phyloP scores from a whole-genome alignment of 2,888 invertebrate species.

The Tethea ocularis region DNA sequence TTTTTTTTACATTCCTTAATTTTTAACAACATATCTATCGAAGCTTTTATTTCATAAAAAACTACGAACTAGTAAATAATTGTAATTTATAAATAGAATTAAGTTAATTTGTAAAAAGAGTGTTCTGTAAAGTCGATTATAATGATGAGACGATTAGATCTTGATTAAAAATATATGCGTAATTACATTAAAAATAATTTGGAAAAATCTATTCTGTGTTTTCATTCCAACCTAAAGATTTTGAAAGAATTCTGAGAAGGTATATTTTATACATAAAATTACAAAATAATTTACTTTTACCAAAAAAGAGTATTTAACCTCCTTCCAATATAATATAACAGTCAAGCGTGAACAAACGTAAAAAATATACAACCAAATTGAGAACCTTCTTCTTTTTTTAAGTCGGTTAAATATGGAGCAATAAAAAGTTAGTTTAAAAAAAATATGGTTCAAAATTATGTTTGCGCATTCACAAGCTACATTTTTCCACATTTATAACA shows the following conservation, averaged over 20 bases:
- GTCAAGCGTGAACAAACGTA: too few relatives aligned
- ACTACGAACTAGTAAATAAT: slow-evolving; percentile 21
- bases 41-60: slow-evolving; percentile 5
- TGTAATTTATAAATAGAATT: slow-evolving; percentile 45
- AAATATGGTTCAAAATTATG: too few relatives aligned
- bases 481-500: too few relatives aligned
- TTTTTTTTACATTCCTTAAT: slow-evolving; percentile 3
- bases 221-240: background rate
- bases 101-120: slow-evolving; percentile 21
- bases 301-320: too few relatives aligned
- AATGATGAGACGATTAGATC: slow-evolving; percentile 45
- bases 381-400: too few relatives aligned
- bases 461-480: too few relatives aligned
- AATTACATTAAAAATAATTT: slow-evolving; percentile 55
- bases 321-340: too few relatives aligned
- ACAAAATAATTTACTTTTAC: too few relatives aligned
- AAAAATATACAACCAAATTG: too few relatives aligned
- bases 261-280: too few relatives aligned
- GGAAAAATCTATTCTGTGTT: slow-evolving; percentile 40
- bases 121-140: slow-evolving; percentile 50
- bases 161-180: slow-evolving; percentile 56
- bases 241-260: background rate
- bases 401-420: too few relatives aligned
- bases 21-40: background rate
- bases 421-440: too few relatives aligned